These are phyloP conservation scores for Phacellophora camtschatica DNA, from an alignment of 30 jellyfish, hydroid and myxozoan genomes.

Conservation along the genomic window DNA sequence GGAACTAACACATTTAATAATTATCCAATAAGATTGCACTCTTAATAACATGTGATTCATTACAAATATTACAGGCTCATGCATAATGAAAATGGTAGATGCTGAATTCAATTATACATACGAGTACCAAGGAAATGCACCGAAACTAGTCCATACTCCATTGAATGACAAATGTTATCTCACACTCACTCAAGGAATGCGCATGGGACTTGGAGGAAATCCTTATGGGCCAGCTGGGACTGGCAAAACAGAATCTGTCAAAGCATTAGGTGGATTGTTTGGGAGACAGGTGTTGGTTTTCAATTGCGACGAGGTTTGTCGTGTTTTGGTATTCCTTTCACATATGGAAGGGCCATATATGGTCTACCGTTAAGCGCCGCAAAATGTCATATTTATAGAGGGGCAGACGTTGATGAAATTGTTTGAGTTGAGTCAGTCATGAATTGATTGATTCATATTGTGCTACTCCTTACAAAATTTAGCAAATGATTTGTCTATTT, in stretches of 20 bases:
- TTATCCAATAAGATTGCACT: too few species aligned
- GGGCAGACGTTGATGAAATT: too few species aligned
- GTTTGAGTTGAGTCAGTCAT: too few species aligned
- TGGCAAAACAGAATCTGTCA: constrained; percentile 96
- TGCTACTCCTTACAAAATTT: too few species aligned
- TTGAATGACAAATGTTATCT: constrained; percentile 96
- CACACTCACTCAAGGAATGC: constrained; percentile 98
- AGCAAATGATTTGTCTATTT: too few species aligned
- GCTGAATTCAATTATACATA: constrained; percentile 96
- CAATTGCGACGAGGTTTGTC: constrained; percentile 97
- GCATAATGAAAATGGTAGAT: constrained; percentile 97
- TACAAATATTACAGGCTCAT: constrained; percentile 74
- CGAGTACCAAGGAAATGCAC: constrained; percentile 99
- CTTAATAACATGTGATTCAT: too few species aligned
- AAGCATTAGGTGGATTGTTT: constrained; percentile 97
- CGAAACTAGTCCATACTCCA: constrained; percentile 98
- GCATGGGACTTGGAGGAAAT: constrained; percentile 99
- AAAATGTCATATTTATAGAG: too few species aligned
- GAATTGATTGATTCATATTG: too few species aligned
- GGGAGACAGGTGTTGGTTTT: constrained; percentile 98
- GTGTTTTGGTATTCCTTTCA: too few species aligned
- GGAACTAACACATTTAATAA: too few species aligned
- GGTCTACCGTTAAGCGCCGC: too few species aligned
- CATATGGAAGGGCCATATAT: too few species aligned
- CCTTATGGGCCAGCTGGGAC: constrained; percentile 99